phyloP scores from a whole-genome alignment of 2,113 vertebrate species.

The Chiloscyllium plagiosum region DNA sequence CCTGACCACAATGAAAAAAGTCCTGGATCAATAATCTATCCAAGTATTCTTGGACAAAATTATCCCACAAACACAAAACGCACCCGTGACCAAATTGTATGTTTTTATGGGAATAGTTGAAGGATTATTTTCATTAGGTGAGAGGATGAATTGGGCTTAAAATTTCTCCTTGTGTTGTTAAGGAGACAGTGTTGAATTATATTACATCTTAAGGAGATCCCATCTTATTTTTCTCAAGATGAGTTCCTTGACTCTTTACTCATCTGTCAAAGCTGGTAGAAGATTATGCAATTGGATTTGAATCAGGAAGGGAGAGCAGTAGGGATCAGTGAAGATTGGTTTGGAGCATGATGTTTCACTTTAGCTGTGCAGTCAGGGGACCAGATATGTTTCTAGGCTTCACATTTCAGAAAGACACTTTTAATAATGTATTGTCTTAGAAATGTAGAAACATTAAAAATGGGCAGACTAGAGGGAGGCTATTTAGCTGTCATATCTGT shows the following conservation, averaged over 20 bases:
- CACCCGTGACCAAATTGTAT: neutral
- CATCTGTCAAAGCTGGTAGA: neutral
- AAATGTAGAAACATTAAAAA: neutral
- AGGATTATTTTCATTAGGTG: neutral
- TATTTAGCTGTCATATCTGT: too few relatives aligned
- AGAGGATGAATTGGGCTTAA: neutral
- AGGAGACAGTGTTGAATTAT: neutral
- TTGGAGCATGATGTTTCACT: neutral
- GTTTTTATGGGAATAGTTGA: neutral
- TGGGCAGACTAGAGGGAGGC: too few relatives aligned
- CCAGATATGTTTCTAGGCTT: neutral
- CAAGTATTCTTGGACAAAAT: neutral
- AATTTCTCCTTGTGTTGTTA: neutral
- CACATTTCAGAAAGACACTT: neutral
- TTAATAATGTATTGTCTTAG: neutral
- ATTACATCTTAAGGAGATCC: neutral
- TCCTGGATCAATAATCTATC: neutral
- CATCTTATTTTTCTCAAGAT: neutral
- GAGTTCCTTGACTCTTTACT: neutral
- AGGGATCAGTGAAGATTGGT: neutral
- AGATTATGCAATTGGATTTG: neutral
- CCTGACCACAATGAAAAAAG: neutral
- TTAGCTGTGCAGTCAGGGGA: neutral
- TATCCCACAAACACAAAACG: neutral
- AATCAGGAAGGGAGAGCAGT: neutral